Conservation (phyloP, 2,797 vertebrate genomes). For the Diglossa cyanea region DNA sequence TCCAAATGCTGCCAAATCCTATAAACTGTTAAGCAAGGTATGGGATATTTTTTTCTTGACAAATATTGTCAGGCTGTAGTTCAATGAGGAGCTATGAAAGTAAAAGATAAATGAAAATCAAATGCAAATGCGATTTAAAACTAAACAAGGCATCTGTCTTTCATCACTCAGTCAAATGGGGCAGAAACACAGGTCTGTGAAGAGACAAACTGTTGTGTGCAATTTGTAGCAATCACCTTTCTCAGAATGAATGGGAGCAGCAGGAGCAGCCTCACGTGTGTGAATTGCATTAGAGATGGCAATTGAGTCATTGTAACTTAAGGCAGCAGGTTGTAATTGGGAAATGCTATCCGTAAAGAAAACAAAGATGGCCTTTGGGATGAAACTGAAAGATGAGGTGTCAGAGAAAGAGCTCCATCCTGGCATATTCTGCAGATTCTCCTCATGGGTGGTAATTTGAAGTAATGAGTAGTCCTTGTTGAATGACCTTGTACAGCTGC, state of each 20-base stretch:
- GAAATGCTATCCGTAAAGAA: constrained; percentile 32
- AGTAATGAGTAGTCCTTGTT: constrained; percentile 69
- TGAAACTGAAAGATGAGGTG: constrained; percentile 61
- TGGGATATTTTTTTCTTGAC: not conserved
- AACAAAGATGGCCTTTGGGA: constrained; percentile 52
- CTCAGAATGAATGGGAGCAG: not conserved
- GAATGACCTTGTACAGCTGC: constrained; percentile 68
- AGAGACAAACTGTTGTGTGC: not conserved
- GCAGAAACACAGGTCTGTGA: not conserved
- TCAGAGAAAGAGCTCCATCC: constrained; percentile 31
- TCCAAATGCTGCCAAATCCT: not conserved
- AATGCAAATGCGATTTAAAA: not conserved
- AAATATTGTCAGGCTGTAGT: not conserved
- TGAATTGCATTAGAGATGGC: not conserved
- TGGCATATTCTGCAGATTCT: constrained; percentile 34
- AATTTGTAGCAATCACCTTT: not conserved
- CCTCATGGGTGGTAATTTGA: constrained; percentile 67
- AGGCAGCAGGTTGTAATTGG: constrained; percentile 45
- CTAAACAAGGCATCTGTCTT: not conserved
- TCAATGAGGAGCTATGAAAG: not conserved
- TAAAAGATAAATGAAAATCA: not conserved
- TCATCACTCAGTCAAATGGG: not conserved
- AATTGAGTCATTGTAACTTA: not conserved
- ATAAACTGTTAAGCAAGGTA: not conserved
- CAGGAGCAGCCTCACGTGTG: not conserved